Conservation (phyloP, 2,888 invertebrate species). For the Drosophila ustulata region DNA sequence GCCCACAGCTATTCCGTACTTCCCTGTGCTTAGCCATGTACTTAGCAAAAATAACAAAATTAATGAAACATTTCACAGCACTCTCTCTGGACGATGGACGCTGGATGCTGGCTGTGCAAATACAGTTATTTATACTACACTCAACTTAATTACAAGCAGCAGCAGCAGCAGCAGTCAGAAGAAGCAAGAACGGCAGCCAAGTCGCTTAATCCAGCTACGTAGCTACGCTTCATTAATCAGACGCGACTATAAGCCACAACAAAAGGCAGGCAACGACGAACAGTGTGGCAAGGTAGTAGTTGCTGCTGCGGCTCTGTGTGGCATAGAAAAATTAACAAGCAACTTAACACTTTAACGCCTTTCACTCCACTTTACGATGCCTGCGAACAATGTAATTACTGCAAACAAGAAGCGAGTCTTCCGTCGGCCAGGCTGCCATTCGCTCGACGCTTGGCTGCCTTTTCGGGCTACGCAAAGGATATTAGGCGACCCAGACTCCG, state of each 20-base stretch:
- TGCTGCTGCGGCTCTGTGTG: slow-evolving; percentile 23
- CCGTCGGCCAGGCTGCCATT: slow-evolving; percentile 3
- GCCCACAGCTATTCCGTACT: slow-evolving; percentile 41
- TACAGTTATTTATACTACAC: slow-evolving; percentile 66
- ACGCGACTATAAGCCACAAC: slow-evolving; percentile 78
- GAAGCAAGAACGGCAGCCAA: slow-evolving; percentile 48
- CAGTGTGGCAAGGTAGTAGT: slow-evolving; percentile 34
- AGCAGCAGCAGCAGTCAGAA: slow-evolving; percentile 16
- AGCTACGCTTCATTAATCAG: slow-evolving; percentile 78
- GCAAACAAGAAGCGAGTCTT: slow-evolving; percentile 62
- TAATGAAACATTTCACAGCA: slow-evolving; percentile 73
- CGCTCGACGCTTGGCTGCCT: not conserved
- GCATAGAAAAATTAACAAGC: slow-evolving; percentile 77
- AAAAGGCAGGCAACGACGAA: slow-evolving; percentile 38
- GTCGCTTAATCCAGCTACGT: slow-evolving; percentile 74
- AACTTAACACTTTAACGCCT: slow-evolving; percentile 82
- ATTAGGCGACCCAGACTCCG: slow-evolving; percentile 36
- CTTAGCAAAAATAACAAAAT: slow-evolving; percentile 76
- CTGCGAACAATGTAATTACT: slow-evolving; percentile 79
- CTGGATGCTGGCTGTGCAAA: slow-evolving; percentile 31
- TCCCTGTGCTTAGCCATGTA: slow-evolving; percentile 61
- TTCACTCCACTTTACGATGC: slow-evolving; percentile 77
- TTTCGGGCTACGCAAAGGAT: slow-evolving; percentile 31
- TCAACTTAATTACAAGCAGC: slow-evolving; percentile 76
- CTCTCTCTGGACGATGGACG: slow-evolving; percentile 8